Evolutionary conservation across 2,797 vertebrate species (phyloP).

Genomic region (Peromyscus attwateri): DNA sequence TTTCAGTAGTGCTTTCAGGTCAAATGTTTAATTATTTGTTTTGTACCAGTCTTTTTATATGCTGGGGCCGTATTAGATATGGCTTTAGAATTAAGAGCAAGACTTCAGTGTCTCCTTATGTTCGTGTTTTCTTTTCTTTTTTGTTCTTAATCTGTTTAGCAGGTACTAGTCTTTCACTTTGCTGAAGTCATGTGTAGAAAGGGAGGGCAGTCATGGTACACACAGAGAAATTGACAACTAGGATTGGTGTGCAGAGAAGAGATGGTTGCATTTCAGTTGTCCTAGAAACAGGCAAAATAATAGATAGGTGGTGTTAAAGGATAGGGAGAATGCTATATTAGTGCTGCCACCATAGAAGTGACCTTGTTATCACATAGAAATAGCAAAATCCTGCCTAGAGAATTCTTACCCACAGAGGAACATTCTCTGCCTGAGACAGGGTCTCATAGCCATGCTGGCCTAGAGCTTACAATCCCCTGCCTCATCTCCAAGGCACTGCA

Average conservation of each 20-base stretch:
- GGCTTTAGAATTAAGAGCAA: constrained; percentile 36
- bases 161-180: constrained; percentile 25
- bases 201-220: not conserved
- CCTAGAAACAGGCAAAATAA: constrained; percentile 25
- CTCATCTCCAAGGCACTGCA: not conserved
- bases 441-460: not conserved
- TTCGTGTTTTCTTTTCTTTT: not conserved
- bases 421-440: not conserved
- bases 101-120: not conserved
- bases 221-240: constrained; percentile 34
- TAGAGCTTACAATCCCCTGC: not conserved
- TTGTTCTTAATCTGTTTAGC: constrained; percentile 27
- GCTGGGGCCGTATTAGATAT: not conserved
- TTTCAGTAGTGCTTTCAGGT: not conserved
- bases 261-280: constrained; percentile 7
- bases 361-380: not conserved
- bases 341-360: not conserved
- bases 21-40: constrained; percentile 35
- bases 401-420: not conserved
- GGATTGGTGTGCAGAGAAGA: constrained; percentile 17
- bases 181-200: not conserved
- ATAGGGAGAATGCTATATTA: constrained; percentile 1
- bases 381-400: constrained; percentile 19
- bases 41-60: constrained; percentile 61
- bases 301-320: not conserved